A percentile compares a stretch with the other conserved stretches of the same genome.
Conservation (phyloP, 2,888 invertebrate genomes). For the Hyles lineata region DNA sequence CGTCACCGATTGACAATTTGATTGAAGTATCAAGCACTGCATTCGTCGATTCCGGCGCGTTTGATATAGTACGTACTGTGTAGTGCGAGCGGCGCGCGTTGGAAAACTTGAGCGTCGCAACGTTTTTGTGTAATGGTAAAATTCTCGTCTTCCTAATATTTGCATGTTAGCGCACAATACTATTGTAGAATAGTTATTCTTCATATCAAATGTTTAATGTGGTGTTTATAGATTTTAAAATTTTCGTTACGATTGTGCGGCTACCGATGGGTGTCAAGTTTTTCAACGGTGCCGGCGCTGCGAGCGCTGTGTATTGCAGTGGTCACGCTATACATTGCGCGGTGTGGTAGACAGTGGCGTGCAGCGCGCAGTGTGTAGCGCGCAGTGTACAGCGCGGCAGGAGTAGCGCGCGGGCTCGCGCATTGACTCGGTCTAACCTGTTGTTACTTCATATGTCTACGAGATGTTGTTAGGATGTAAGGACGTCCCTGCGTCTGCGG, state of each 20-base stretch:
- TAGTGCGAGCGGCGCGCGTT: constrained; percentile 62
- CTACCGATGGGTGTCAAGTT: constrained; percentile 58
- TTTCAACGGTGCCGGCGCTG: constrained; percentile 59
- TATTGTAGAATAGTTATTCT: constrained; percentile 70
- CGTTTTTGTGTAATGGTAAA: constrained; percentile 53
- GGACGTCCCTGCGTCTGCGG: constrained; percentile 39
- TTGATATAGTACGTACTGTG: constrained; percentile 59
- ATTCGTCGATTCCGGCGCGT: constrained; percentile 71
- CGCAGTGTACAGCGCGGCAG: neutral
- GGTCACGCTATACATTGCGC: no score
- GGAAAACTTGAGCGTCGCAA: constrained; percentile 69
- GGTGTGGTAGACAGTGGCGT: no score
- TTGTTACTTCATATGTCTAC: constrained; percentile 71
- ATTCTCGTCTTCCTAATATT: constrained; percentile 78
- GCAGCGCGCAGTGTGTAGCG: no score
- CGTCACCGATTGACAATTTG: constrained; percentile 72
- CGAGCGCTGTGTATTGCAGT: constrained; percentile 29
- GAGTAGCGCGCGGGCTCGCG: constrained; percentile 36
- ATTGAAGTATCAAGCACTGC: constrained; percentile 69
- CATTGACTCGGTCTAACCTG: constrained; percentile 44
- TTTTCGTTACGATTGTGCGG: constrained; percentile 54
- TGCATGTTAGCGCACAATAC: constrained; percentile 79
- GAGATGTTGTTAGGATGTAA: constrained; percentile 64
- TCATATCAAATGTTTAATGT: constrained; percentile 77
- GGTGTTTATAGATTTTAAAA: constrained; percentile 59